Evolutionary conservation across 2,888 invertebrate species (phyloP).

Genomic region (Hypercompe scribonia): DNA sequence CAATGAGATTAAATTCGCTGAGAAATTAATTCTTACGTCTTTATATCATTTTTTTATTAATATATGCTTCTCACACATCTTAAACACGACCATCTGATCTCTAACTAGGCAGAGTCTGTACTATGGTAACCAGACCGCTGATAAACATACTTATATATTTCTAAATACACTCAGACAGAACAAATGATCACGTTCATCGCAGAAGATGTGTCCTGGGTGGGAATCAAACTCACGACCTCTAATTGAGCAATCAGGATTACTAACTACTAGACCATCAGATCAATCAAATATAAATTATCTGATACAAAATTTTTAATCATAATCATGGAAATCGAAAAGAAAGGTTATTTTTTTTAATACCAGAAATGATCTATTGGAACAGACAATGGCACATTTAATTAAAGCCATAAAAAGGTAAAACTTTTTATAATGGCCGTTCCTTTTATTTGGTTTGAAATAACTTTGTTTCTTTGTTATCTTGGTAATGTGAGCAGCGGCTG

Average conservation of each 20-base stretch:
- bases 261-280: no score
- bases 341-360: neutral
- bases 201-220: no score
- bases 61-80: no score
- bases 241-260: no score
- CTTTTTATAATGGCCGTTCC: slow-evolving; percentile 12
- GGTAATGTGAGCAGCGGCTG: slow-evolving; percentile 22
- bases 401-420: slow-evolving; percentile 17
- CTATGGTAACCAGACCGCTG: no score
- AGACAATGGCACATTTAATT: slow-evolving; percentile 24
- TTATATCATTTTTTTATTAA: no score
- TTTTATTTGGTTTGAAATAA: slow-evolving; percentile 24
- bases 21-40: neutral
- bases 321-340: neutral
- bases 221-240: no score
- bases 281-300: neutral
- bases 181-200: no score
- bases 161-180: no score
- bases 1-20: neutral
- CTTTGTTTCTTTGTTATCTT: slow-evolving; percentile 26
- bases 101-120: no score
- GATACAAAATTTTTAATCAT: neutral
- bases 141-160: no score
- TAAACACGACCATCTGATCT: no score
- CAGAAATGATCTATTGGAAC: slow-evolving; percentile 11